A percentile compares a stretch with the other conserved stretches of the same genome.
Evolutionary conservation across 1,140 invertebrate species (phyloP).

Genomic region (Ceratina calcarata): DNA sequence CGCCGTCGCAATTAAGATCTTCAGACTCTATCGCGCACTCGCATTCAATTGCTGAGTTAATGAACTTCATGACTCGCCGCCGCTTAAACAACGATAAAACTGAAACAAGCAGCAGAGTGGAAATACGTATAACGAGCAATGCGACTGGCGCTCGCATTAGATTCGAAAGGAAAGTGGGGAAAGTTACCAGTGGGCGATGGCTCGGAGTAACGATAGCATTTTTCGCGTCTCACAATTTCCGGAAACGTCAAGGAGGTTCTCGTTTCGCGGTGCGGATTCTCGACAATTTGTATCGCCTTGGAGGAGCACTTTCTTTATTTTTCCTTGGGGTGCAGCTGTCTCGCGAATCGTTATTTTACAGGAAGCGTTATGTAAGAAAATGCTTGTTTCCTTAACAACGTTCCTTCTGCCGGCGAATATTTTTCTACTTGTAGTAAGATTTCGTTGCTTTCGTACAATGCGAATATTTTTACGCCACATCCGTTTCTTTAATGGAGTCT

Average conservation of each 20-base stretch:
- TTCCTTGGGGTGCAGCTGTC: no score
- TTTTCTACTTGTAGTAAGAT: neutral
- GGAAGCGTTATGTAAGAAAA: constrained; percentile 2
- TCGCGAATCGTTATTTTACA: constrained; percentile 22
- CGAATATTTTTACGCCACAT: neutral
- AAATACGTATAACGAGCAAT: neutral
- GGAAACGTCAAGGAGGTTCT: constrained; percentile 2
- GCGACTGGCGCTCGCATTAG: neutral
- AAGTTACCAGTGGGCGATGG: neutral
- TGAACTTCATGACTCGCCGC: neutral
- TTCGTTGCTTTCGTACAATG: neutral
- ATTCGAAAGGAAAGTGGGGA: neutral
- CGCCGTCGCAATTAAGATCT: no score
- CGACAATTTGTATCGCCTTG: constrained; percentile 18
- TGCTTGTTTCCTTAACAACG: constrained; percentile 1
- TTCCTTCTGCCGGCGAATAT: constrained; percentile 4
- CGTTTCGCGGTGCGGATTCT: neutral
- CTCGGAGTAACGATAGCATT: neutral
- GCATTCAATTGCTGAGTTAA: no score
- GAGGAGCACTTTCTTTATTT: constrained; percentile 1
- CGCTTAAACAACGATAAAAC: neutral
- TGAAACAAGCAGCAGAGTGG: no score
- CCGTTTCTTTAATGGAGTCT: no score
- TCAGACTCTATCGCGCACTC: neutral
- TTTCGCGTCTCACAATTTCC: neutral